Conservation (phyloP, 2,797 vertebrate species). For the Myiotriccus ornatus region DNA sequence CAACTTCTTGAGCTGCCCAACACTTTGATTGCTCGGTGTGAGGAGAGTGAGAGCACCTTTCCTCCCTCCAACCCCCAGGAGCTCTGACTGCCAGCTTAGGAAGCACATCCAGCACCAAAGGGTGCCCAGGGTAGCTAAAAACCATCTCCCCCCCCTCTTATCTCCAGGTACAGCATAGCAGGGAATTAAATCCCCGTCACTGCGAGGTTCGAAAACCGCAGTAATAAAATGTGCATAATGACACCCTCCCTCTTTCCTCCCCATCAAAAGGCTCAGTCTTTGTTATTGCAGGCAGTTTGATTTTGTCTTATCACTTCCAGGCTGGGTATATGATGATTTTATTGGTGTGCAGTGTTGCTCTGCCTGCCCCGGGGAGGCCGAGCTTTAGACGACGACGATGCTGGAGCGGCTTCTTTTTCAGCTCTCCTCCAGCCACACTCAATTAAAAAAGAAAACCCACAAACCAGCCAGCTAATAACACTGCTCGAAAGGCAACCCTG, state of each 20-base stretch:
- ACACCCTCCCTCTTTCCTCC: background rate
- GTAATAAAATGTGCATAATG: slow-evolving; percentile 29
- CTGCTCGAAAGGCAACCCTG: background rate
- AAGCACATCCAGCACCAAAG: background rate
- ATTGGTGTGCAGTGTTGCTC: background rate
- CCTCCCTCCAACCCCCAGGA: background rate
- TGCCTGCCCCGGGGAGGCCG: background rate
- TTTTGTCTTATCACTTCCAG: slow-evolving; percentile 22
- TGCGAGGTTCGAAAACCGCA: background rate
- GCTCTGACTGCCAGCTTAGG: background rate
- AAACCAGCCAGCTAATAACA: background rate
- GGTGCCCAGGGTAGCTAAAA: background rate
- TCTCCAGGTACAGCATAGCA: background rate
- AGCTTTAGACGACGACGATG: background rate
- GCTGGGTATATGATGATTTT: slow-evolving; percentile 29
- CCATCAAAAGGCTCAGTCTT: background rate
- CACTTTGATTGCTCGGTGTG: background rate
- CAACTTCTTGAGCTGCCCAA: background rate
- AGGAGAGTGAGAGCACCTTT: background rate
- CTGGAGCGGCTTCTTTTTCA: background rate
- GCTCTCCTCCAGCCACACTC: background rate
- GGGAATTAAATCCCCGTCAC: background rate
- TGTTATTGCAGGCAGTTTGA: slow-evolving; percentile 30
- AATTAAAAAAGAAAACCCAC: background rate
- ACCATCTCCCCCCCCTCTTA: background rate